Percentiles rank a stretch among this genome's conserved stretches.
Conservation (phyloP, 2,797 vertebrate species). For the Neosilurus hyrtlii region DNA sequence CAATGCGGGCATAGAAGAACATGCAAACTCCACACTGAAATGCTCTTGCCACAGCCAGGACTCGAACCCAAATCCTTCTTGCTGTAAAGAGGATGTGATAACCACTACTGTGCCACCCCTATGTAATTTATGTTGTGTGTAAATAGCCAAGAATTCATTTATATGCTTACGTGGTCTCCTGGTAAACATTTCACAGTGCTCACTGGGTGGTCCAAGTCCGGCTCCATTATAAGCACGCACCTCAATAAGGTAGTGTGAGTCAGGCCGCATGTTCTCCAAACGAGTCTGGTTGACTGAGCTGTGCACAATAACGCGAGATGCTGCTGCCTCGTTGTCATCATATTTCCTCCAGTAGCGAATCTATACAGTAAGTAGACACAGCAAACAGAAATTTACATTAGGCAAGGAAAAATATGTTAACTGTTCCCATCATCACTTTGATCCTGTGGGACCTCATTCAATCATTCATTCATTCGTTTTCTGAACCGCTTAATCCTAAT, state of each 20-base stretch:
- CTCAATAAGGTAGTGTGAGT: conserved; percentile 90
- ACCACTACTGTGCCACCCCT: no score
- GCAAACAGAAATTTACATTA: no score
- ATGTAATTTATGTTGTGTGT: background rate
- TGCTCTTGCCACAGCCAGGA: no score
- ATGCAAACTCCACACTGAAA: no score
- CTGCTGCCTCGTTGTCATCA: conserved; percentile 87
- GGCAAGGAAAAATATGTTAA: no score
- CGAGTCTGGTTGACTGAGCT: conserved; percentile 81
- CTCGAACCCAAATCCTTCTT: no score
- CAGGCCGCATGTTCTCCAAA: conserved; percentile 89
- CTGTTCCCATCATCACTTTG: no score
- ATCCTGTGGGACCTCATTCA: no score
- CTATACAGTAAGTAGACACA: conserved; percentile 62
- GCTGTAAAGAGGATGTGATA: no score
- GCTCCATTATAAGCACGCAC: conserved; percentile 92
- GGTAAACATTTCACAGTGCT: conserved; percentile 83
- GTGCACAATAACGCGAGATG: conserved; percentile 83
- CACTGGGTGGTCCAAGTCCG: conserved; percentile 87
- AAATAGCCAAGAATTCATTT: background rate
- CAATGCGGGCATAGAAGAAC: no score
- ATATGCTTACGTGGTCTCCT: conserved; percentile 87
- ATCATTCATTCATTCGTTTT: no score
- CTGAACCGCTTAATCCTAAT: no score
- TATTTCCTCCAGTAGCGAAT: conserved; percentile 93